phyloP scores from a whole-genome alignment of 2,888 invertebrate genomes.

The Silvanus unidentatus region DNA sequence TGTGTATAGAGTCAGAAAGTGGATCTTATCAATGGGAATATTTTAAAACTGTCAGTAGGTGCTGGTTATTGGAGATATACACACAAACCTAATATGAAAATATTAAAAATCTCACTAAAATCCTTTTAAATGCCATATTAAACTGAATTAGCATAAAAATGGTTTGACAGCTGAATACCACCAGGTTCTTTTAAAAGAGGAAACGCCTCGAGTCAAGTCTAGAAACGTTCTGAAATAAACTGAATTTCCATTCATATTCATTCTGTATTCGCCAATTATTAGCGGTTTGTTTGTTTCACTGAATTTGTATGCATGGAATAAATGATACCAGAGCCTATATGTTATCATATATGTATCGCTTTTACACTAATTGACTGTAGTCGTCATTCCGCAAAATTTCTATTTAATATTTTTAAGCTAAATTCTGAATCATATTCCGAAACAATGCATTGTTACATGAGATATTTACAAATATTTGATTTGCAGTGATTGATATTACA shows the following conservation, averaged over 20 bases:
- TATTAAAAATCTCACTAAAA: conserved; percentile 44
- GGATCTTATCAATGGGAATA: conserved; percentile 36
- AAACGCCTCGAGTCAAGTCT: conserved; percentile 31
- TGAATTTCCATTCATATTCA: conserved; percentile 38
- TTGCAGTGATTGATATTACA: conserved; percentile 1
- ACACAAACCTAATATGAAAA: conserved; percentile 39
- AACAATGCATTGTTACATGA: too few relatives aligned
- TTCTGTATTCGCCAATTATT: conserved; percentile 40
- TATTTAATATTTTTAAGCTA: too few relatives aligned
- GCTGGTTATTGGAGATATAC: conserved; percentile 13
- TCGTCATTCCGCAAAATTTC: conserved; percentile 23
- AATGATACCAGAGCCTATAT: conserved; percentile 37
- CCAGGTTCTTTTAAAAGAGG: conserved; percentile 33
- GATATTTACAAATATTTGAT: background rate
- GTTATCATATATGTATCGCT: conserved; percentile 35
- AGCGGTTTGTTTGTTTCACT: conserved; percentile 44
- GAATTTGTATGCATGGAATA: conserved; percentile 47
- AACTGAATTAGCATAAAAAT: conserved; percentile 47
- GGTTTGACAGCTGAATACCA: conserved; percentile 45
- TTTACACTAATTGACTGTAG: conserved; percentile 37
- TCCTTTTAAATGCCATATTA: conserved; percentile 45
- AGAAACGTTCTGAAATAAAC: conserved; percentile 31
- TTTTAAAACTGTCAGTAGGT: conserved; percentile 34
- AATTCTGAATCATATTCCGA: too few relatives aligned
- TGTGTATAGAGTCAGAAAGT: conserved; percentile 1